Percentiles rank a stretch among this genome's conserved stretches.
phyloP scores from a whole-genome alignment of 2,888 invertebrate species.

The Tridacna gigas region DNA sequence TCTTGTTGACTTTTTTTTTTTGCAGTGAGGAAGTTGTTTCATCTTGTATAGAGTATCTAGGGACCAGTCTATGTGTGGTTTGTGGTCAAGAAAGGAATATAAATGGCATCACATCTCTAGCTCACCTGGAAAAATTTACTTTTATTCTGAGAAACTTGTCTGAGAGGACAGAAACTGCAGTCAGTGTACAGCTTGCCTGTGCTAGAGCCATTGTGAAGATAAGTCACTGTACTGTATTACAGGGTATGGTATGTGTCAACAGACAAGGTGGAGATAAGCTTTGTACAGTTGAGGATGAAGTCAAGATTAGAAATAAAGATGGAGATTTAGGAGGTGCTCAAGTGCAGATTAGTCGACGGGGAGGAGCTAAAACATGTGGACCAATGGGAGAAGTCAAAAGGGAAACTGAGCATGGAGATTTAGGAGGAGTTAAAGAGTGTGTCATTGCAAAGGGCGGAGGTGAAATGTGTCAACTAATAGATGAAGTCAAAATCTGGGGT shows the following conservation, averaged over 20 bases:
- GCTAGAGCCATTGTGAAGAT: conserved; percentile 51
- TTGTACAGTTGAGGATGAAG: neutral
- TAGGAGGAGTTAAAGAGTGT: neutral
- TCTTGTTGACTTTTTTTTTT: neutral
- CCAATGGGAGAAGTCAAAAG: too few species aligned
- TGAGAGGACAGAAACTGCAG: conserved; percentile 1
- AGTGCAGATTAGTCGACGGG: too few species aligned
- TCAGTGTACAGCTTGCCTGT: conserved; percentile 66
- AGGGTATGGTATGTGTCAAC: neutral
- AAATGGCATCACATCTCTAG: neutral
- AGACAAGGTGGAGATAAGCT: neutral
- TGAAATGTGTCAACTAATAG: neutral
- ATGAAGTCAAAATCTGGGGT: too few species aligned
- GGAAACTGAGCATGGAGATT: neutral
- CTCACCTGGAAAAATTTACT: conserved; percentile 5
- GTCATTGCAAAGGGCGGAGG: neutral
- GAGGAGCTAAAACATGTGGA: too few species aligned
- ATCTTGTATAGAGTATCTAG: conserved; percentile 19
- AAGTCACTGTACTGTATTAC: neutral
- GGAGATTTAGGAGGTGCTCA: neutral
- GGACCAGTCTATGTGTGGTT: neutral
- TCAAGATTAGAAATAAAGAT: neutral
- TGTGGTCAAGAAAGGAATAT: neutral
- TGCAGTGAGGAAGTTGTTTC: conserved; percentile 18
- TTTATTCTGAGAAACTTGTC: neutral